phyloP scores from a whole-genome alignment of 1,140 invertebrate genomes.

The Pogonomyrmex barbatus region DNA sequence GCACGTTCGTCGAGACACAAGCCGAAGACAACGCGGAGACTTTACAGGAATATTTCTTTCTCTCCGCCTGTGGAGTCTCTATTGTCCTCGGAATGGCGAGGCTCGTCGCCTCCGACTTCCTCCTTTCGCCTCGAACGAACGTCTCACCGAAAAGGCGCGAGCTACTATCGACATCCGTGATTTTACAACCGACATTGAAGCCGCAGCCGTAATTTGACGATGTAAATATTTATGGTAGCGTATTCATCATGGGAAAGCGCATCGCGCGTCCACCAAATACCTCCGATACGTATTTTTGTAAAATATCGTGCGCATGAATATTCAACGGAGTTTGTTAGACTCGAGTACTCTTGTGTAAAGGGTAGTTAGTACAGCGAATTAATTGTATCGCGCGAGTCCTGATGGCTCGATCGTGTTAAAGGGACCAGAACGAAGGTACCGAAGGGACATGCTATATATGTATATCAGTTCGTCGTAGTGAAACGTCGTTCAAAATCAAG shows the following conservation, averaged over 20 bases:
- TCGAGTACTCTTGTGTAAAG: constrained; percentile 38
- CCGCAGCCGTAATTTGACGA: constrained; percentile 31
- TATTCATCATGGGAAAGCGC: constrained; percentile 35
- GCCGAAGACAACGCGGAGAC: constrained; percentile 51
- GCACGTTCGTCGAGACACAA: constrained; percentile 31
- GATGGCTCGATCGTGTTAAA: constrained; percentile 15
- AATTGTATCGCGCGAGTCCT: constrained; percentile 10
- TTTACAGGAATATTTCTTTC: constrained; percentile 38
- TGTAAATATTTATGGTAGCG: constrained; percentile 39
- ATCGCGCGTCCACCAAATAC: constrained; percentile 19
- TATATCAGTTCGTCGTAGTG: neutral
- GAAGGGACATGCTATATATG: neutral
- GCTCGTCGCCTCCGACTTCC: constrained; percentile 42
- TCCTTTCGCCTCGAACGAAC: constrained; percentile 67
- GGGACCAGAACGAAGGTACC: neutral
- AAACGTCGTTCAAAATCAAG: neutral
- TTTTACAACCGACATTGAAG: constrained; percentile 34
- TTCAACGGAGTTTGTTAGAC: constrained; percentile 49
- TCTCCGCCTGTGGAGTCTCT: constrained; percentile 26
- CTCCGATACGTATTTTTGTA: constrained; percentile 24
- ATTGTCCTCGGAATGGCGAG: constrained; percentile 65
- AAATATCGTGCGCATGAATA: constrained; percentile 57
- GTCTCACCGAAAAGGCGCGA: constrained; percentile 34
- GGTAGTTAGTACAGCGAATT: constrained; percentile 18
- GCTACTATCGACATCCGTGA: constrained; percentile 19